A percentile compares a stretch with the other conserved stretches of the same genome.
Evolutionary conservation across 2,888 invertebrate species (phyloP).

Genomic region (Venustoraphidia nigricollis): DNA sequence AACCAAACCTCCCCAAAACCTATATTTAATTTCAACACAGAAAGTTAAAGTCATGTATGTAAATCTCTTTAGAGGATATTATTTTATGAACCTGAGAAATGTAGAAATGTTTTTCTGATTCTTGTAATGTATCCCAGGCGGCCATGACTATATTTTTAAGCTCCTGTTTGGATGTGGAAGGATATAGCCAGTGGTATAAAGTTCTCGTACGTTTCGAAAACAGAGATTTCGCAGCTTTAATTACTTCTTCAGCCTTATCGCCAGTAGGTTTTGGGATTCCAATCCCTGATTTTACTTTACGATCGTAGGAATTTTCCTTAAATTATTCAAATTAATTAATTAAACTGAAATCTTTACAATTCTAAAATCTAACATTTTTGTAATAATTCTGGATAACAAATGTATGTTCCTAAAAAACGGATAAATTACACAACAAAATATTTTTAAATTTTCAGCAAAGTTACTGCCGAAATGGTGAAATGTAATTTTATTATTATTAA

Average conservation of each 20-base stretch:
- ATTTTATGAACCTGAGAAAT: constrained; percentile 24
- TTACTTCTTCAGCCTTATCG: constrained; percentile 18
- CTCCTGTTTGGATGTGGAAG: constrained; percentile 25
- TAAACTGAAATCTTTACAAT: too few relatives aligned
- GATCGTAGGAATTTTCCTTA: too few relatives aligned
- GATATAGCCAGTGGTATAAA: constrained; percentile 31
- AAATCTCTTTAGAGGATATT: neutral
- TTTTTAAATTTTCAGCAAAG: too few relatives aligned
- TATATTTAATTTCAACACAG: constrained; percentile 10
- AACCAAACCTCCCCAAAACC: constrained; percentile 27
- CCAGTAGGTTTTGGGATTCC: constrained; percentile 4
- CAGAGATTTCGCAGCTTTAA: constrained; percentile 28
- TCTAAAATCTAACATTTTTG: too few relatives aligned
- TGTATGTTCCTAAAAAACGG: too few relatives aligned
- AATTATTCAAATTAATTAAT: too few relatives aligned
- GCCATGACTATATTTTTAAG: constrained; percentile 25
- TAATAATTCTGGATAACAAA: too few relatives aligned
- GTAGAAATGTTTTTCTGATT: constrained; percentile 28
- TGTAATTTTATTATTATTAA: too few relatives aligned
- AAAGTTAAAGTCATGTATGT: neutral
- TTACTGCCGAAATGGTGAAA: too few relatives aligned
- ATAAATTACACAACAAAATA: too few relatives aligned
- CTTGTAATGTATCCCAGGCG: constrained; percentile 27
- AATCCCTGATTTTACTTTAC: neutral
- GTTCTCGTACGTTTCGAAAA: constrained; percentile 31